Evolutionary conservation across 2,888 invertebrate species (phyloP).

Genomic region (Stegana nigrithorax): DNA sequence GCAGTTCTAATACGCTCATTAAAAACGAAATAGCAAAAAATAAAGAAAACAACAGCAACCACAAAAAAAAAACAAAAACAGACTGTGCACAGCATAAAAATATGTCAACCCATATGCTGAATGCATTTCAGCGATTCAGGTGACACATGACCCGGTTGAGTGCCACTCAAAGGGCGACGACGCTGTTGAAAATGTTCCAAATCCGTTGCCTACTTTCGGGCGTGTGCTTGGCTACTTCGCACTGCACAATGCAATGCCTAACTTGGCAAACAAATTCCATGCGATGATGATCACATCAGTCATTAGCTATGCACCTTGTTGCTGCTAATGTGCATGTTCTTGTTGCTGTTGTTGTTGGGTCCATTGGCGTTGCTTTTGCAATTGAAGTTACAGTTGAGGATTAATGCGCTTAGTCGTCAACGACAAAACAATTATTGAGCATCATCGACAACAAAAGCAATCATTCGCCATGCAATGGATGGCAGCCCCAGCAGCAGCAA

Average conservation of each 20-base stretch:
- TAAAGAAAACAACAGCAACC: background rate
- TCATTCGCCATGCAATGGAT: background rate
- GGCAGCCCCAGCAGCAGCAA: background rate
- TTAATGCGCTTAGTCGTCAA: conserved; percentile 5
- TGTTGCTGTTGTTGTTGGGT: background rate
- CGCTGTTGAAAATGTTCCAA: too few species aligned
- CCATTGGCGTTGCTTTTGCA: background rate
- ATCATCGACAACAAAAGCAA: background rate
- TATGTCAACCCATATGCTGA: background rate
- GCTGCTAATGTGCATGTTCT: background rate
- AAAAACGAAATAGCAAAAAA: background rate
- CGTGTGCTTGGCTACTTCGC: too few species aligned
- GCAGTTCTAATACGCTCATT: background rate
- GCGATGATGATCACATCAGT: too few species aligned
- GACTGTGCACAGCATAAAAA: background rate
- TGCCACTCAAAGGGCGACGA: too few species aligned
- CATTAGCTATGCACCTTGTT: too few species aligned
- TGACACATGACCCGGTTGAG: too few species aligned
- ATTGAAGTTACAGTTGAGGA: background rate
- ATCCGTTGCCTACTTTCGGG: too few species aligned
- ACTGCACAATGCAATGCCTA: too few species aligned
- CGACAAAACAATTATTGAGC: conserved; percentile 13
- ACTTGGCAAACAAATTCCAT: too few species aligned
- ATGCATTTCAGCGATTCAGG: background rate
- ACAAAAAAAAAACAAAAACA: background rate